phyloP scores from a whole-genome alignment of 2,797 vertebrate species.

The Serranus cabrilla region DNA sequence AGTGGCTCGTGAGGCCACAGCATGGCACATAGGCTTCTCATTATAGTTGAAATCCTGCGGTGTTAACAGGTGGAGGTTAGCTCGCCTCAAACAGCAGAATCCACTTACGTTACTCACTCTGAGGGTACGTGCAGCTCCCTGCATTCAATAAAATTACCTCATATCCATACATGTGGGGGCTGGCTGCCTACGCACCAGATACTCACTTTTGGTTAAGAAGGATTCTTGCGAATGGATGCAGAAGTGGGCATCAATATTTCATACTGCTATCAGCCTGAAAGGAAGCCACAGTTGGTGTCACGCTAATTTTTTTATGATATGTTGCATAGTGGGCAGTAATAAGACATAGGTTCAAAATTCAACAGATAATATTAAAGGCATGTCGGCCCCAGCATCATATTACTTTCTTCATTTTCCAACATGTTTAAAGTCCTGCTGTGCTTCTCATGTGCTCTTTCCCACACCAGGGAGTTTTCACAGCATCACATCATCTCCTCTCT shows the following conservation, averaged over 20 bases:
- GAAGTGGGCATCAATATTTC: slow-evolving; percentile 67
- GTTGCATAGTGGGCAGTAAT: slow-evolving; percentile 38
- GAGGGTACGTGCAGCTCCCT: slow-evolving; percentile 28
- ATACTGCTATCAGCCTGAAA: slow-evolving; percentile 62
- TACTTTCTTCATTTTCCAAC: slow-evolving; percentile 41
- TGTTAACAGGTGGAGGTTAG: slow-evolving; percentile 63
- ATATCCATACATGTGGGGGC: slow-evolving; percentile 55
- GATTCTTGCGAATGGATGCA: slow-evolving; percentile 42
- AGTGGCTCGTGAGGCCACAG: slow-evolving; percentile 27
- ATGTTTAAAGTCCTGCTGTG: slow-evolving; percentile 52
- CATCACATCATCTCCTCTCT: slow-evolving; percentile 64
- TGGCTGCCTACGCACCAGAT: slow-evolving; percentile 54
- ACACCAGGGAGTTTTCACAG: slow-evolving; percentile 53
- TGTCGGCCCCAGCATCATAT: slow-evolving; percentile 43
- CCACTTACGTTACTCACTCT: slow-evolving; percentile 40
- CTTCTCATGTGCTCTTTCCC: slow-evolving; percentile 33
- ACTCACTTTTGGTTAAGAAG: slow-evolving; percentile 55
- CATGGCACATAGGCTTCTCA: slow-evolving; percentile 37
- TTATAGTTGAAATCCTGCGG: slow-evolving; percentile 56
- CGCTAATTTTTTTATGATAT: slow-evolving; percentile 22
- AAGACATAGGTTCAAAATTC: slow-evolving; percentile 29
- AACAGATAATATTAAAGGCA: slow-evolving; percentile 31
- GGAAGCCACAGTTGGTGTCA: slow-evolving; percentile 40
- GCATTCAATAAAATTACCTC: slow-evolving; percentile 46
- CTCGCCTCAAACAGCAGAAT: slow-evolving; percentile 51